Base-by-base conservation (phyloP, 2,888 invertebrate genomes). In the Dryobotodes eremita region DNA sequence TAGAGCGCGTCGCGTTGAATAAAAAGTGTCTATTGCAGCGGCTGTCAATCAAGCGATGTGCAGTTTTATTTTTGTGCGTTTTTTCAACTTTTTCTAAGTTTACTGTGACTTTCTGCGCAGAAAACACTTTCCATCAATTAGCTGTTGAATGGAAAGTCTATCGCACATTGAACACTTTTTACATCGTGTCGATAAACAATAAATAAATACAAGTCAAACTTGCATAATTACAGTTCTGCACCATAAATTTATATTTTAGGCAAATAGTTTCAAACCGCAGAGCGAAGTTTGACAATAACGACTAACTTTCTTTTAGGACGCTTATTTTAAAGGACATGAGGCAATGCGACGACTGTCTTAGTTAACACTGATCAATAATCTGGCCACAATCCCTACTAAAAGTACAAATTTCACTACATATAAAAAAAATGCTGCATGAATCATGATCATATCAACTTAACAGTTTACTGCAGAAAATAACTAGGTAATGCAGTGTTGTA, bases 111-210 rank as follows among this genome's bases (percentile, higher is more conserved):
- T 92, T 92, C 91, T 91, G 90, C 81, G 76, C 89, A 86, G 89
- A 88, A 90, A 91, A 92, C 91, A 93, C 94, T 94, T 94, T 94
- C 93, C 92, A 92, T 89, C 89, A 91, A 92, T 92, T 90, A 89
- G 84, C 81, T 77, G 71, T 73, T 79, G 81, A 77, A 85, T 87
- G 89, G 91, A 92, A 93, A 93, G 90, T 89, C 71, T 85, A 68
- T 73, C 75, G 75, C 78, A 77, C 61, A 62, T 42, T 71, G 64
- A 48, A 72, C 46, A 82, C 74, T 81, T 81, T 73, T 79, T 64
- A 73, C 66, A 80, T 61, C 31, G 62, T 57, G 59, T 75, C 64
- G 53, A 72, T 77, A 65, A 74, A 84, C 48, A 76, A 88, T 75
- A 74, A 66, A 83, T 83, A 46, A 64, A 71, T 72, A 20, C 77